Evolutionary conservation across 2,113 vertebrate genomes (phyloP).

Genomic region (Carollia perspicillata): DNA sequence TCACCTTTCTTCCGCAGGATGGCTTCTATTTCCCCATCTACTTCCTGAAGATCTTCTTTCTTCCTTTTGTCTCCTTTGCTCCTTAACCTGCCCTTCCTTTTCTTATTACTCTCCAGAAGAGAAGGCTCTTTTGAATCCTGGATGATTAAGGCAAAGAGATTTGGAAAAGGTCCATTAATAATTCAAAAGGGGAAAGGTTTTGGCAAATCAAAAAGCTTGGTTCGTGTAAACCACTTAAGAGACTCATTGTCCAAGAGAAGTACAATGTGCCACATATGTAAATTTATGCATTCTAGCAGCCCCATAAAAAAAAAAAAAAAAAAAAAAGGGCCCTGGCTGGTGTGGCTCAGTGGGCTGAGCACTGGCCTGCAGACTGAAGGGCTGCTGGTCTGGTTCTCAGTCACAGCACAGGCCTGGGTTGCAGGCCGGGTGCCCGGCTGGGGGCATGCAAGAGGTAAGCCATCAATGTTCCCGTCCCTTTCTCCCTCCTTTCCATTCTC

Average conservation of each 20-base stretch:
- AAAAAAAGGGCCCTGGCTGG: no score
- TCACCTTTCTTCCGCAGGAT: slow-evolving; percentile 83
- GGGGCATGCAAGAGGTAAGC: no score
- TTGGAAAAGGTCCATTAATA: not conserved
- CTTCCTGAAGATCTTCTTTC: slow-evolving; percentile 72
- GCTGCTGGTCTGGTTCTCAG: no score
- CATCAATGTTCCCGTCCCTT: no score
- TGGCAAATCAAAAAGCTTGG: not conserved
- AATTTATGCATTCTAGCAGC: not conserved
- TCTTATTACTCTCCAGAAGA: slow-evolving; percentile 82
- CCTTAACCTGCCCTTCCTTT: slow-evolving; percentile 76
- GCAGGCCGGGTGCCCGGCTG: no score
- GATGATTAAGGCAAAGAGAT: not conserved
- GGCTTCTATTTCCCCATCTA: slow-evolving; percentile 79
- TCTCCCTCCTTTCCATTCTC: no score
- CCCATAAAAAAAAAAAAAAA: not conserved
- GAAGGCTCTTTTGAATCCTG: slow-evolving; percentile 81
- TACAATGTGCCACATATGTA: not conserved
- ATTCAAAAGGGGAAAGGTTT: not conserved
- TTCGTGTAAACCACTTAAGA: not conserved
- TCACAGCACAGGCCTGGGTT: no score
- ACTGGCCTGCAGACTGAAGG: no score
- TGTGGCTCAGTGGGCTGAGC: no score
- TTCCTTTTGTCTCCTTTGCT: slow-evolving; percentile 77
- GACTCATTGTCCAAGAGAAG: not conserved